These are phyloP conservation scores for Chironomus striatipennis DNA, from an alignment of 1,140 invertebrate species.

Conservation along the genomic window DNA sequence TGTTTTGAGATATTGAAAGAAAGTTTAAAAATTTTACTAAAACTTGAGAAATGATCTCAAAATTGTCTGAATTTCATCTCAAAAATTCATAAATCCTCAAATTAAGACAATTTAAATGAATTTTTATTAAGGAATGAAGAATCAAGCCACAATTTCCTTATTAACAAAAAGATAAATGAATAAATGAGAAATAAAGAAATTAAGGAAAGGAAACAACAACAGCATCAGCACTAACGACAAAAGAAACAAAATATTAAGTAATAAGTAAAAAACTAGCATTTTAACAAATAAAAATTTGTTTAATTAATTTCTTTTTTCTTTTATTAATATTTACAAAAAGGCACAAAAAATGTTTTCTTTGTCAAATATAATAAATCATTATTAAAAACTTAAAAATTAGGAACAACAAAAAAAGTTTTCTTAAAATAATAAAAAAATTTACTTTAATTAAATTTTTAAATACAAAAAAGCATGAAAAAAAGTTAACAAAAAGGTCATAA, in stretches of 20 bases:
- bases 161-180: no score
- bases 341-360: not conserved
- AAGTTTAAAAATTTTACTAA: no score
- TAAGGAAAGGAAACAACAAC: not conserved
- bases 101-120: no score
- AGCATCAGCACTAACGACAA: not conserved
- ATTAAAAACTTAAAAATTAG: not conserved
- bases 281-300: not conserved
- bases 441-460: not conserved
- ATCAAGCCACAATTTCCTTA: no score
- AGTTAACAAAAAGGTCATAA: not conserved
- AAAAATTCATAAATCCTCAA: no score
- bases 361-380: not conserved
- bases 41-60: no score
- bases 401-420: not conserved
- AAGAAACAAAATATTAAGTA: not conserved
- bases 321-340: not conserved
- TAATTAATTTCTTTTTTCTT: no score
- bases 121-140: no score
- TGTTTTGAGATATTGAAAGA: no score
- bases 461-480: not conserved
- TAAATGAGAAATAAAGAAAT: no score
- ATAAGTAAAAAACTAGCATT: conserved; percentile 2
- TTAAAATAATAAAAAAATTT: not conserved
- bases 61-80: no score